A percentile compares a stretch with the other conserved stretches of the same genome.
Evolutionary conservation across 2,888 invertebrate species (phyloP).

Genomic region (Eledona agricola): DNA sequence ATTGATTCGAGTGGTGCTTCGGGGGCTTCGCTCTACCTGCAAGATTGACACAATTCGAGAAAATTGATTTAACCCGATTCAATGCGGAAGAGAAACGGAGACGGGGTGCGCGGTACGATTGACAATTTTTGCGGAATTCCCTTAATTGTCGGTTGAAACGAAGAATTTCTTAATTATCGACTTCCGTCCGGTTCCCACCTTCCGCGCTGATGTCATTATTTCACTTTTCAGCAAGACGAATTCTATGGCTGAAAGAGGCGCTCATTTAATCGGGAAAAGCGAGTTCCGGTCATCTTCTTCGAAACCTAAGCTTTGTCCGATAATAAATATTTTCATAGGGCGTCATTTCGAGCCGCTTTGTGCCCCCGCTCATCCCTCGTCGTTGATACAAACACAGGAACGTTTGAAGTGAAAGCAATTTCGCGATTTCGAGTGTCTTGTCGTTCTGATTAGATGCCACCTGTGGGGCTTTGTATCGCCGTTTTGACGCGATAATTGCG

Average conservation of each 20-base stretch:
- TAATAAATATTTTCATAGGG: slow-evolving; percentile 31
- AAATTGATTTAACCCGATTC: slow-evolving; percentile 5
- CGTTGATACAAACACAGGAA: slow-evolving; percentile 27
- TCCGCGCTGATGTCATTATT: slow-evolving; percentile 35
- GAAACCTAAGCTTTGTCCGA: no score
- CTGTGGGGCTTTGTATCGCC: slow-evolving; percentile 14
- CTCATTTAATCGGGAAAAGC: no score
- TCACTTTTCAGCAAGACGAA: no score
- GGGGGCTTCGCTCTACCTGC: slow-evolving; percentile 68
- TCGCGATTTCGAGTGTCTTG: slow-evolving; percentile 19
- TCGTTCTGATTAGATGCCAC: slow-evolving; percentile 26
- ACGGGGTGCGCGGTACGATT: not conserved
- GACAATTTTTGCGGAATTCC: slow-evolving; percentile 10
- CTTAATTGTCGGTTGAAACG: slow-evolving; percentile 48
- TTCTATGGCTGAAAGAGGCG: no score
- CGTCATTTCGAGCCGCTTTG: slow-evolving; percentile 30
- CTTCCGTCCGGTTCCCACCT: slow-evolving; percentile 42
- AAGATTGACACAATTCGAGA: slow-evolving; percentile 47
- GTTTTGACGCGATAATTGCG: slow-evolving; percentile 21
- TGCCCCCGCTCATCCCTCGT: slow-evolving; percentile 15
- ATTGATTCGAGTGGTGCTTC: slow-evolving; percentile 62
- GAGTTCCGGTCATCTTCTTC: no score
- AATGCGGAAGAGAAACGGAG: no score
- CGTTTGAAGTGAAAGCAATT: slow-evolving; percentile 33
- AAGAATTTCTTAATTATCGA: slow-evolving; percentile 53